Percentiles rank a stretch among this genome's conserved stretches.
Conservation (phyloP, 2,797 vertebrate genomes). For the Alectoris magna region DNA sequence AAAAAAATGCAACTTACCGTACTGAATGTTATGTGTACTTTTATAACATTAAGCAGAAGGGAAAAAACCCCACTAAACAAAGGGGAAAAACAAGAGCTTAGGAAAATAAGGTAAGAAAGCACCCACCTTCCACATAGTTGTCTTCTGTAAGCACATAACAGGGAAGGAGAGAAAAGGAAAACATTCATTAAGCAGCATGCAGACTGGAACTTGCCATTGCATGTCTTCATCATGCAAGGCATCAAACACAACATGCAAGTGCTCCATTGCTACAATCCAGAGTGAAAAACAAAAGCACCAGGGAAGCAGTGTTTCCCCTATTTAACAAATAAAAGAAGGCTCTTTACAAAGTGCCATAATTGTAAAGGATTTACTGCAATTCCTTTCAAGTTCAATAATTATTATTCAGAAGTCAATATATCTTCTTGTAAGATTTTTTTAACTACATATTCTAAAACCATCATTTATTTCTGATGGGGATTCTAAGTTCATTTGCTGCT, state of each 20-base stretch:
- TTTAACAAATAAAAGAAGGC: conserved; percentile 42
- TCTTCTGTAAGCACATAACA: conserved; percentile 98
- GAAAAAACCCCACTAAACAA: conserved; percentile 66
- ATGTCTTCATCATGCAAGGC: conserved; percentile 98
- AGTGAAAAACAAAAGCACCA: conserved; percentile 74
- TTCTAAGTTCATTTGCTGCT: not conserved
- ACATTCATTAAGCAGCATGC: conserved; percentile 99
- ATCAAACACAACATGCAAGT: conserved; percentile 96
- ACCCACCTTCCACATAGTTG: conserved; percentile 97
- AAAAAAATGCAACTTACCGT: conserved; percentile 80
- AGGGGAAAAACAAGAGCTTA: conserved; percentile 70
- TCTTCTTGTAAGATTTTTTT: not conserved
- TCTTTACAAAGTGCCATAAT: conserved; percentile 47
- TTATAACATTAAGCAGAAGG: conserved; percentile 73
- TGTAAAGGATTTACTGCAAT: not conserved
- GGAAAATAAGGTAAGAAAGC: conserved; percentile 79
- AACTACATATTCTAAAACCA: not conserved
- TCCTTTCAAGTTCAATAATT: not conserved
- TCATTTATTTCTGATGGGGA: not conserved
- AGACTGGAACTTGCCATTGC: conserved; percentile 95
- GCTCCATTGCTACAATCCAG: conserved; percentile 83
- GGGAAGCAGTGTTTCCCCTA: conserved; percentile 69
- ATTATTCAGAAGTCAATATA: not conserved
- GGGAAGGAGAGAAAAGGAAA: conserved; percentile 98
- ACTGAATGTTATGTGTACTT: conserved; percentile 55